Conservation (phyloP, 2,797 vertebrate species). For the Fistularia tabacaria region DNA sequence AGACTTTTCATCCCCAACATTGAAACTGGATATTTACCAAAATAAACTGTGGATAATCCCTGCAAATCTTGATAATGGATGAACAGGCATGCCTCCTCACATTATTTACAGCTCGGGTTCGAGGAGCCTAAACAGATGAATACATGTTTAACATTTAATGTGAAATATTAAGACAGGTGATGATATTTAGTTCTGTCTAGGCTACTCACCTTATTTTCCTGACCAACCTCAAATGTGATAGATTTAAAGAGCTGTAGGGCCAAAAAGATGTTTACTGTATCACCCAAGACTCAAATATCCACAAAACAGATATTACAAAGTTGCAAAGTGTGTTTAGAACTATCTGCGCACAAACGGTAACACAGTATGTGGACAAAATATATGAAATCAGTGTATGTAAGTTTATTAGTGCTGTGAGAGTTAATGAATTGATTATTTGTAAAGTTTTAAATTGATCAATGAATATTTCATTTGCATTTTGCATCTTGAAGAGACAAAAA, state of each 20-base stretch:
- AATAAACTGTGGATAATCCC: slow-evolving; percentile 89
- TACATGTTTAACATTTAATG: not conserved
- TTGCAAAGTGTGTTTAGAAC: too few relatives aligned
- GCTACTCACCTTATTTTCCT: slow-evolving; percentile 84
- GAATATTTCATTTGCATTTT: too few relatives aligned
- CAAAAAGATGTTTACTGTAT: slow-evolving; percentile 8
- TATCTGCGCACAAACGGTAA: too few relatives aligned
- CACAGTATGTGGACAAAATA: too few relatives aligned
- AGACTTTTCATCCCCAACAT: not conserved
- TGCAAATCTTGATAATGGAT: slow-evolving; percentile 92
- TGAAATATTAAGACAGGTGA: not conserved
- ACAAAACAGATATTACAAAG: not conserved
- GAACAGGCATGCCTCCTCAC: slow-evolving; percentile 93
- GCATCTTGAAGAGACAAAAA: too few relatives aligned
- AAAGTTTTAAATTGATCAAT: too few relatives aligned
- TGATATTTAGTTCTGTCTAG: not conserved
- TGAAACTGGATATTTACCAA: slow-evolving; percentile 68
- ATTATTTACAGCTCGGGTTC: slow-evolving; percentile 89
- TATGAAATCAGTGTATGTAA: too few relatives aligned
- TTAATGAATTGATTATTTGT: too few relatives aligned
- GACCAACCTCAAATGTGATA: slow-evolving; percentile 86
- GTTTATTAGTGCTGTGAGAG: too few relatives aligned
- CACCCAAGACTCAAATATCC: not conserved
- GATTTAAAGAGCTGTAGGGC: slow-evolving; percentile 82
- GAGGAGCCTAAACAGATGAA: slow-evolving; percentile 74